Conservation (phyloP, 2,797 vertebrate genomes). For the Molossus alvarezi region DNA sequence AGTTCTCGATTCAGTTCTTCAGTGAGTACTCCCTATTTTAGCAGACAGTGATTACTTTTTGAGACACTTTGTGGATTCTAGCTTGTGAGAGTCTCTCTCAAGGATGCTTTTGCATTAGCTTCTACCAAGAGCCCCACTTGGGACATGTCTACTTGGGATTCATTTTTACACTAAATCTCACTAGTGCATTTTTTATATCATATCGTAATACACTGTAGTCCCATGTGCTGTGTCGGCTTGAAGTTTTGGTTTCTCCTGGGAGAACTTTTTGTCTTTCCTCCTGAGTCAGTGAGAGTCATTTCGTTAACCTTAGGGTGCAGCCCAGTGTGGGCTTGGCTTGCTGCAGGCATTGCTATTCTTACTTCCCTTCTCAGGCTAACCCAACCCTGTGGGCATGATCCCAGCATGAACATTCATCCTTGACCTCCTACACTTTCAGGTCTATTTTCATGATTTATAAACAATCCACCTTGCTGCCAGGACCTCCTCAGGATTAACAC, state of each 20-base stretch:
- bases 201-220: not conserved
- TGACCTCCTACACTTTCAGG: not conserved
- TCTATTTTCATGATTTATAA: not conserved
- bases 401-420: not conserved
- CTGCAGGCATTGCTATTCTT: not conserved
- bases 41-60: not conserved
- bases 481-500: not conserved
- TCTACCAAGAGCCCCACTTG: not conserved
- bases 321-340: not conserved
- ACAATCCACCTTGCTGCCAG: not conserved
- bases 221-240: not conserved
- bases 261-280: not conserved
- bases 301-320: not conserved
- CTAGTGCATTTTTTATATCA: not conserved
- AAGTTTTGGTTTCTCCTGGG: not conserved
- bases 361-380: not conserved
- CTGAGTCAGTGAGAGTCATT: not conserved
- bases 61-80: not conserved
- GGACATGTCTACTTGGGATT: not conserved
- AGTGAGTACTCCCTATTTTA: not conserved
- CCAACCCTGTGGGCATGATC: not conserved
- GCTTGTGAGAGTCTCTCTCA: not conserved
- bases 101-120: not conserved
- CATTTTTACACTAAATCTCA: not conserved
- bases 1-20: not conserved